These are phyloP conservation scores for Trypoxylus dichotomus DNA, from an alignment of 1,140 invertebrate species.

Conservation along the genomic window DNA sequence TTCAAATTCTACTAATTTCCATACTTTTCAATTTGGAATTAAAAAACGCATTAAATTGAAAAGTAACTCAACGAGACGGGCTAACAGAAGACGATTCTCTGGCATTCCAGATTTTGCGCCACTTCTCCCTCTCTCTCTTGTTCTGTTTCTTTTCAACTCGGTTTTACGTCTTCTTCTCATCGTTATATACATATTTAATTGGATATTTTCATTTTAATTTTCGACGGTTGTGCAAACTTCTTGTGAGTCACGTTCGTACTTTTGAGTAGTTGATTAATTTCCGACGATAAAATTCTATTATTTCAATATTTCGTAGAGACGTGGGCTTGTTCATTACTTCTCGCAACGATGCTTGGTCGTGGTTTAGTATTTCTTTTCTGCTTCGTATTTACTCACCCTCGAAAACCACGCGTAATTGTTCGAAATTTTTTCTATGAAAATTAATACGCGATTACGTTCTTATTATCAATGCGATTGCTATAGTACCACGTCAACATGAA, in stretches of 20 bases:
- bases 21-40: constrained; percentile 22
- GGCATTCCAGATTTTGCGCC: background rate
- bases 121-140: background rate
- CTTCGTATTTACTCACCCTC: background rate
- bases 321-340: background rate
- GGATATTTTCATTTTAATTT: constrained; percentile 22
- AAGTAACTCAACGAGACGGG: constrained; percentile 10
- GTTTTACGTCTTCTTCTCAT: background rate
- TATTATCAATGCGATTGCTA: background rate
- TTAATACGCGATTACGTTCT: background rate
- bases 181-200: constrained; percentile 20
- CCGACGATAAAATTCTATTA: constrained; percentile 17
- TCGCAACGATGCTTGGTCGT: background rate
- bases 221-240: constrained; percentile 1
- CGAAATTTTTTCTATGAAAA: background rate
- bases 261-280: constrained; percentile 22
- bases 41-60: constrained; percentile 14
- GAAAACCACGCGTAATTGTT: background rate
- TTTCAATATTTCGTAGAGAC: constrained; percentile 14
- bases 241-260: constrained; percentile 15
- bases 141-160: background rate
- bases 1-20: constrained; percentile 2
- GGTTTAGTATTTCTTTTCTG: background rate
- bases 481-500: background rate
- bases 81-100: background rate